phyloP scores from a whole-genome alignment of 2,888 invertebrate species.

The Kuschelorhynchus macadamiae region DNA sequence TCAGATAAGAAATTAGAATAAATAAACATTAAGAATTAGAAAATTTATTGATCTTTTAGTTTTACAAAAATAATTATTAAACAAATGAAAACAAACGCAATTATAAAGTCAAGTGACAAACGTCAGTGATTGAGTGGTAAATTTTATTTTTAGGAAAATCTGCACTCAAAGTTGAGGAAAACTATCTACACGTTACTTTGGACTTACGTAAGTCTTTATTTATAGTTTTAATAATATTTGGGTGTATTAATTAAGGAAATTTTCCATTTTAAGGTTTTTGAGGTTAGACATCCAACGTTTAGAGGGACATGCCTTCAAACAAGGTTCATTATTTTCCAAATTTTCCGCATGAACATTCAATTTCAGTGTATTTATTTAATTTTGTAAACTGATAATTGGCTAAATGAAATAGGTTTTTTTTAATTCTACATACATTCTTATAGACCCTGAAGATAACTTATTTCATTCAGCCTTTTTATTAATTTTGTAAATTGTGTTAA shows the following conservation, averaged over 20 bases:
- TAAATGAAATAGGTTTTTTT: too few species aligned
- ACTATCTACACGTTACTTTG: slow-evolving; percentile 8
- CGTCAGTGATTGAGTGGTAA: slow-evolving; percentile 31
- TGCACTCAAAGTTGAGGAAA: slow-evolving; percentile 18
- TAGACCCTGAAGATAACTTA: too few species aligned
- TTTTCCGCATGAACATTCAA: slow-evolving; percentile 18
- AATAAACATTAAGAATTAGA: slow-evolving; percentile 5
- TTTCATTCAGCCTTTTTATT: too few species aligned
- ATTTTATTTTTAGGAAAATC: slow-evolving; percentile 43
- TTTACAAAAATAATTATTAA: neutral
- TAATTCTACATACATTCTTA: too few species aligned
- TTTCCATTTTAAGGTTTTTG: slow-evolving; percentile 26
- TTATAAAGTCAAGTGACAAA: slow-evolving; percentile 26
- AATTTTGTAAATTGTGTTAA: too few species aligned
- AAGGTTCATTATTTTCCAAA: slow-evolving; percentile 20
- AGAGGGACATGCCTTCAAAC: slow-evolving; percentile 26
- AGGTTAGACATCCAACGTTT: slow-evolving; percentile 22
- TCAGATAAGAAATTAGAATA: neutral
- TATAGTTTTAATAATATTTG: slow-evolving; percentile 19
- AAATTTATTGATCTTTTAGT: neutral
- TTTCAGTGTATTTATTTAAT: too few species aligned
- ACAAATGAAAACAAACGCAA: slow-evolving; percentile 19
- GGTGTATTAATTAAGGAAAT: neutral
- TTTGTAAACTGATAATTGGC: too few species aligned
- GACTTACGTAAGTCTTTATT: slow-evolving; percentile 43